A percentile compares a stretch with the other conserved stretches of the same genome.
Conservation (phyloP, 2,888 invertebrate genomes). For the Drosophila suboccidentalis region DNA sequence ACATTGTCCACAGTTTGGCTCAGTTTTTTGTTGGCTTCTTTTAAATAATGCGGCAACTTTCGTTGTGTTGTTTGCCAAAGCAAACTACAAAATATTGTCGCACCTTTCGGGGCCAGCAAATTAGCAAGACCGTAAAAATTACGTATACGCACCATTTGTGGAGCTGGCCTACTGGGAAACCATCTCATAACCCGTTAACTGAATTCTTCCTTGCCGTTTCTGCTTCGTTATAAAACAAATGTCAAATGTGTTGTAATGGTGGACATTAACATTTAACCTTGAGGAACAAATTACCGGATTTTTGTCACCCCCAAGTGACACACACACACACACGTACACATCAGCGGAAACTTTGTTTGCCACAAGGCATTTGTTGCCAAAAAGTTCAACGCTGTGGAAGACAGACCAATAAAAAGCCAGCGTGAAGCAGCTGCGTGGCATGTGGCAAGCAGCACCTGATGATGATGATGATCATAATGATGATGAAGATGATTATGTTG, state of each 20-base stretch:
- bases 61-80: constrained; percentile 21
- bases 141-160: constrained; percentile 69
- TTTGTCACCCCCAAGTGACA: constrained; percentile 68
- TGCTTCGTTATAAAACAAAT: constrained; percentile 52
- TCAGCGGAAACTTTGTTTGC: constrained; percentile 55
- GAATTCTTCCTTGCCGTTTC: neutral
- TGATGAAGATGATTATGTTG: constrained; percentile 8
- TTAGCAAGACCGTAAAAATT: constrained; percentile 60
- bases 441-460: constrained; percentile 15
- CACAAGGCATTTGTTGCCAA: constrained; percentile 60
- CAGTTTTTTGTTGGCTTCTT: constrained; percentile 42
- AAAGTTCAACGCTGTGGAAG: constrained; percentile 57
- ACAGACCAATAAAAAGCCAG: constrained; percentile 50
- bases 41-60: constrained; percentile 55
- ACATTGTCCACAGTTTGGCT: constrained; percentile 49
- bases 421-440: constrained; percentile 45
- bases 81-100: constrained; percentile 37
- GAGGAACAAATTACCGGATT: constrained; percentile 78
- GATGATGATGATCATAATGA: neutral
- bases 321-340: constrained; percentile 21
- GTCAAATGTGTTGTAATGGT: constrained; percentile 77
- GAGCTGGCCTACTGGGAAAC: constrained; percentile 36
- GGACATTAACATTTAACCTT: constrained; percentile 81
- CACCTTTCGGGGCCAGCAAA: constrained; percentile 53
- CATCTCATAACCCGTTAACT: constrained; percentile 69